Base-by-base conservation (phyloP, 2,113 vertebrate genomes). In the Phainopepla nitens region DNA sequence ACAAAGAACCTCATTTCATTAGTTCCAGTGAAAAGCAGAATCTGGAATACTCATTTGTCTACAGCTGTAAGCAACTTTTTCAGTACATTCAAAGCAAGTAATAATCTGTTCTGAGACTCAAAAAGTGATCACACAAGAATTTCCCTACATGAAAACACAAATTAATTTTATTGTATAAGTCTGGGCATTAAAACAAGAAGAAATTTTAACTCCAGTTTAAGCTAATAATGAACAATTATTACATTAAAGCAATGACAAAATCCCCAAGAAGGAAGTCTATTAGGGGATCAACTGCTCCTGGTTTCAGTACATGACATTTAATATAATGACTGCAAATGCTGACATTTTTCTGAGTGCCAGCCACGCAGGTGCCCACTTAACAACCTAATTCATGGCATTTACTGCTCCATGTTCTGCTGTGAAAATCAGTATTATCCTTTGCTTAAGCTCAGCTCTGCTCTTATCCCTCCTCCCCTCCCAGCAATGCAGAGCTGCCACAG, bases 331-430 rank as follows among this genome's bases (percentile, higher is more conserved):
- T 68, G 79, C 62, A 86, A 93, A 78, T 23, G 60, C 65, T 6
- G 14, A 45, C 64, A 58, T 84, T 76, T 75, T 82, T 79, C 76
- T 72, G 53, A 84, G 83, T 61, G 81, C 54, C 68, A 96, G 92
- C 56, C 89, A 94, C 81, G 81, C 61, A 84, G 66, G 81, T 92
- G 83, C 87, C 93, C 81, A 84, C 31, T 61, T 68, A 93, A 87
- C 60, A 80, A 58, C 60, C 71, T 65, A 44, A 81, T 58, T 64
- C 17, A 24, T 77, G 66, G 47, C 85, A 82, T 88, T 93, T 95
- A 94, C 85, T 93, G 69, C 76, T 95, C 77, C 49, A 75, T 73
- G 65, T 93, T 96, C 91, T 69, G 87, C 91, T 95, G 95, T 60
- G 95, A 97, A 96, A 97, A 83, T 86, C 84, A 95, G 82, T 62